Evolutionary conservation across 2,797 vertebrate species (phyloP), one percentile per base, ranked within the genome.

Genomic region (Onychomys arenicola): DNA sequence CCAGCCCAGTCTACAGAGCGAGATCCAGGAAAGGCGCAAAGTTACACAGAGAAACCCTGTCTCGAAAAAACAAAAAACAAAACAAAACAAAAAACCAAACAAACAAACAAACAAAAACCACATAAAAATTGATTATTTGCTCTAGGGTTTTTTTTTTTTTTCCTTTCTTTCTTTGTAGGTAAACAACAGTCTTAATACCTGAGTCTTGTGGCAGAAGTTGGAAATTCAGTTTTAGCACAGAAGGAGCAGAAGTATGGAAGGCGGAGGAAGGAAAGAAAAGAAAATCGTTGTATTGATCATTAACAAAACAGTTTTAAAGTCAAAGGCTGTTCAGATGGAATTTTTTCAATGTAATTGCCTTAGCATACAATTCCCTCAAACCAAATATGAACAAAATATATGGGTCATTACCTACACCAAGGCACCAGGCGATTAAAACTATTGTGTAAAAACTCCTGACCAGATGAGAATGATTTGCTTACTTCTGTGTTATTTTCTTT

Each of bases 381-480:
- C 19, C 63, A 86, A 86, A 69, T 86, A 49, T 67, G 65, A 85
- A 32, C 43, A 85, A 85, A 86, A 86, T 86, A 86, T 86, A 69
- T 86, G 63, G 63, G 7, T 86, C 43, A 52, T 86, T 86, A 52
- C 63, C 83, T 86, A 86, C 32, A 32, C 11, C 13, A 52, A 86
- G 83, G 27, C 43, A 69, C 21, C 43, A n/a, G 63, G 11, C 63
- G 52, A 86, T 69, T 86, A 86, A 52, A 52, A 67, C 49, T 67
- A 85, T n/a, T n/a, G 21, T 67, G 63, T 85, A n/a, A 52, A 85
- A 69, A 52, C 63, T 25, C 83, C 83, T 86, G 43, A 86, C 11
- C 32, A 86, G 83, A 86, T 46, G n/a, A 52, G 43, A 86, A 86
- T 86, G 83, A 69, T 25, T n/a, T 86, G 83, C 43, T 86, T 69